Base-by-base conservation (phyloP, 2,888 invertebrate species). In the Vesta saturnalis region DNA sequence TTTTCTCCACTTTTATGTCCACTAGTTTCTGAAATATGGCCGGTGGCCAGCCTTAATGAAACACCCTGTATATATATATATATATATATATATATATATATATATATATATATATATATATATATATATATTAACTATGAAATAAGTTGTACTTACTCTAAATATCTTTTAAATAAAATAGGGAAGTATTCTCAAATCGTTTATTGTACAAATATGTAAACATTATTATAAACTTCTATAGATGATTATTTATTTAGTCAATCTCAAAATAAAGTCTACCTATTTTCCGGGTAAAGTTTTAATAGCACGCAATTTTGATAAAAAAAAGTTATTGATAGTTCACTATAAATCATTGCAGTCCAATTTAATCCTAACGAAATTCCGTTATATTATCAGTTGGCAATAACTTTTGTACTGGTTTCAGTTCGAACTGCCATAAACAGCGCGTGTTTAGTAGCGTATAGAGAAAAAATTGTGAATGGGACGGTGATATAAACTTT, bases 391-490 rank as follows among this genome's bases (percentile, higher is more conserved):
- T 47, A 60, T 60, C 49, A 49, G 60, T 49, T 23, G 14, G 19
- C 60, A 60, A 60, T 60, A 60, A 49, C 60, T 60, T 46, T 60
- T 46, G 47, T n/a, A 19, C 22, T 16, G 21, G 23, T 21, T 55
- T 22, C 18, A 49, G 15, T 46, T 60, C 30, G 35, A 60, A 60
- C 47, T 49, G 10, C 59, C 46, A 59, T 59, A 59, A 59, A 46
- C 2, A 4, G 18, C 46, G 16, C 54, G 23, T 39, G 46, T 55
- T 47, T 43, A 1, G 1, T 22, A 60, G 39, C 30, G 5, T 23
- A 60, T 60, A 66, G n/a, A n/a, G 54, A n/a, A 46, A 66, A 66
- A 66, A 56, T 46, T 23, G 56, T 22, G 46, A 46, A 56, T 56
- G 55, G 65, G 64, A 21, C 23, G 64, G 54, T 23, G 60, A 54